Base-by-base conservation (phyloP, 1,140 invertebrate genomes). In the Polypedilum vanderplanki region DNA sequence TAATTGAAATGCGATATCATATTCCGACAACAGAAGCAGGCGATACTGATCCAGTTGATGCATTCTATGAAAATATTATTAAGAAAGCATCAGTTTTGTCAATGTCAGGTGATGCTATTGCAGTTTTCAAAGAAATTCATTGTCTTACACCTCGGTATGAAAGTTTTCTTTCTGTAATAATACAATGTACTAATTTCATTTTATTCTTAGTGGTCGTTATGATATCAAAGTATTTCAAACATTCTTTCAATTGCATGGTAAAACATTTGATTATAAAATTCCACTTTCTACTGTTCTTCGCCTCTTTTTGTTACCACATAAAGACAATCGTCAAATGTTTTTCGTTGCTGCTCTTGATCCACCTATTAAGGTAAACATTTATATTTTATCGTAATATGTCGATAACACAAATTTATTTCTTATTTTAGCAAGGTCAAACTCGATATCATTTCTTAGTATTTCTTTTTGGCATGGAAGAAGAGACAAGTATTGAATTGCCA, bases 231-330 rank as follows among this genome's bases (percentile, higher is more conserved):
- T 99, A 67, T 99, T 98, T 81, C 92, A 94, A 75, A 91, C 94
- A 1, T 99, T 99, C 83, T 93, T 99, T 80, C 97, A 99, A 86
- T 89, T 99, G 74, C 98, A 99, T 82, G 98, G 98, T 84, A 99
- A 99, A 89, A 99, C 98, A 0, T 99, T 98, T 83, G 98, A 99
- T 85, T 99, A 99, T 85, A 99, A 99, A 85, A 98, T 99, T 78
- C 96, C 97, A 0, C 94, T 97, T 88, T 94, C 94, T 1, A 98
- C 96, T 0, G 96, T 99, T 12, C 85, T 98, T 8, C 88, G 98
- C 22, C 83, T 99, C 7, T 99, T 99, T 80, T 85, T 99, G 22
- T 85, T 99, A 73, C 98, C 97, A 0, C 97, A 99, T 81, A 98
- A 97, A 83, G 98, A 99, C 85, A 92, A 90, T n/a, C 85, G 98